Base-by-base conservation (phyloP, 1,140 invertebrate genomes). In the Pteromalus puparum region DNA sequence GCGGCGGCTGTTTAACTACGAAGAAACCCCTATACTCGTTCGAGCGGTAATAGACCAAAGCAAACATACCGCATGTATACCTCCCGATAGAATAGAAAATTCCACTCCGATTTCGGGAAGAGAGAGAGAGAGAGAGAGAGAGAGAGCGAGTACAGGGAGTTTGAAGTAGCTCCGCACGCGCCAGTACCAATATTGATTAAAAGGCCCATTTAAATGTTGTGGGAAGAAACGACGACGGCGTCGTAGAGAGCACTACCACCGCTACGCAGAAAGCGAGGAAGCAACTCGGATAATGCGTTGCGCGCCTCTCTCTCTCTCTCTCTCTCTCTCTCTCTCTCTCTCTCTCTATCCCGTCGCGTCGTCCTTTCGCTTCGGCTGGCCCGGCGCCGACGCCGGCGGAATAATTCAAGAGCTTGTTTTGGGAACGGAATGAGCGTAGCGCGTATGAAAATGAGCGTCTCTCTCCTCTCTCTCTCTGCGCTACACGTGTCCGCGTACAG, bases 391-490 rank as follows among this genome's bases (percentile, higher is more conserved):
- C 81, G 61, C 21, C 65, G 18, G 0, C 73, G 80, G 84, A 86
- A 86, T 86, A 86, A 86, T 86, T 86, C 81, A 80, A 70, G 81
- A 82, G 81, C 34, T 86, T 83, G 76, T 79, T 82, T 85, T 85
- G 42, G 67, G 67, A 82, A 24, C n/a, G 10, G 80, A 78, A 82
- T 68, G 74, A 73, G 84, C 67, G 77, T 9, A 26, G 72, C 42
- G 79, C 24, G 3, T 84, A 84, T 81, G 80, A 85, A 78, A 82
- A 82, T 78, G 74, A 85, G 84, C 74, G 68, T 82, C 73, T 68
- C 48, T 65, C 24, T 34, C 30, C 6, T 2, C 70, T 82, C 73
- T 68, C 48, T 65, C 24, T 34, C 30, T 34, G 30, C 70, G 18
- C 26, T 80, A 84, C 83, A 84, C 83, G 83, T 84, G 83, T 84